Percentiles rank a stretch among this genome's conserved stretches.
Evolutionary conservation across 2,797 vertebrate genomes (phyloP).

Genomic region (Moxostoma hubbsi): DNA sequence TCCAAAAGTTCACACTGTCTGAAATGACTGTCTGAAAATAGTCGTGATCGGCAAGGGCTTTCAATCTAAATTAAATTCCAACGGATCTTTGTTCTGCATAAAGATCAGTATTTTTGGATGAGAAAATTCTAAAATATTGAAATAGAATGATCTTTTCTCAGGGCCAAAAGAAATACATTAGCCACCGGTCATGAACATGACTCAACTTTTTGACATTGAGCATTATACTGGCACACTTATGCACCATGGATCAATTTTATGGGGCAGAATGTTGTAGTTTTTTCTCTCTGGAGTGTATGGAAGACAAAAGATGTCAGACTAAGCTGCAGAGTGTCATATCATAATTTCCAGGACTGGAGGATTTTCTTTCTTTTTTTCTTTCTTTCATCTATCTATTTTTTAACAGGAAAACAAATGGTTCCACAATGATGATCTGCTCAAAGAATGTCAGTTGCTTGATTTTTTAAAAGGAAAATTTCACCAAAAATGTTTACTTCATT

Average conservation of each 20-base stretch:
- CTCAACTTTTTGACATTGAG: slow-evolving; percentile 21
- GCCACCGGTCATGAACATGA: slow-evolving; percentile 20
- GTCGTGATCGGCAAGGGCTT: not conserved
- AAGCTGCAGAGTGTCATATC: not conserved
- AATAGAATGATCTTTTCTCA: slow-evolving; percentile 16
- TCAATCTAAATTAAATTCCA: not conserved
- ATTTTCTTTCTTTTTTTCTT: not conserved
- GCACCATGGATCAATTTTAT: slow-evolving; percentile 22
- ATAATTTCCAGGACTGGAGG: not conserved
- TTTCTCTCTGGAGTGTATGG: not conserved
- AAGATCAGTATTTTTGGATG: not conserved
- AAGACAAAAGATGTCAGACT: slow-evolving; percentile 22
- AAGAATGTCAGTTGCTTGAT: not conserved
- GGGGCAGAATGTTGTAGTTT: not conserved
- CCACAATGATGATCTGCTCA: slow-evolving; percentile 3
- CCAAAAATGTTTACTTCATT: too few relatives aligned
- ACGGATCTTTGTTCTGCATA: not conserved
- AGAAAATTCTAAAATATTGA: not conserved
- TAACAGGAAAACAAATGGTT: not conserved
- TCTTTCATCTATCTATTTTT: not conserved
- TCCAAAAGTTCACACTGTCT: not conserved
- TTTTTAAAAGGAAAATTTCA: too few relatives aligned
- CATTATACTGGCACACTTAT: slow-evolving; percentile 10
- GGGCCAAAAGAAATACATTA: slow-evolving; percentile 4
- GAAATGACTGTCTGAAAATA: not conserved